A percentile compares a stretch with the other conserved stretches of the same genome.
Conservation (phyloP, 2,888 invertebrate species). For the Phaedon cochleariae region DNA sequence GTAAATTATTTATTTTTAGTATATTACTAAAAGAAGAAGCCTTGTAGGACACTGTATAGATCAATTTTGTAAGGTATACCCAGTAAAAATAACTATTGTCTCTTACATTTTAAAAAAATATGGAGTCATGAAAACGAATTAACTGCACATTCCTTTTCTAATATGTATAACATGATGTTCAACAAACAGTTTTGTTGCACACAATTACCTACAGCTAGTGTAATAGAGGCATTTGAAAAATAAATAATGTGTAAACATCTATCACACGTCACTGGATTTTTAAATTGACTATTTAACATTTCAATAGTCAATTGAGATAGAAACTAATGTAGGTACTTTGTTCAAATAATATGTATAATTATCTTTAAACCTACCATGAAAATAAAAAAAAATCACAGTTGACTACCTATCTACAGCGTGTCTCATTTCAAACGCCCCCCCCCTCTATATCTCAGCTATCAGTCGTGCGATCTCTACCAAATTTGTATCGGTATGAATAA, state of each 20-base stretch:
- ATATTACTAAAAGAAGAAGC: conserved; percentile 9
- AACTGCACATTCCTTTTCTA: not conserved
- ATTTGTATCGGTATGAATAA: no score
- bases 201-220: not conserved
- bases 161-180: not conserved
- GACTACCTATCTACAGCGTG: no score
- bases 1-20: conserved; percentile 7
- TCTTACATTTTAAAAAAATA: not conserved
- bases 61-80: not conserved
- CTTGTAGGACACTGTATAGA: conserved; percentile 6
- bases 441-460: no score
- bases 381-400: not conserved
- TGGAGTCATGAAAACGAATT: not conserved
- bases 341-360: not conserved
- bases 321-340: not conserved
- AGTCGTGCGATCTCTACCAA: no score
- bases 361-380: no score
- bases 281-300: no score
- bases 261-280: no score
- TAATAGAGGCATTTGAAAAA: not conserved
- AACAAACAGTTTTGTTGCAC: not conserved
- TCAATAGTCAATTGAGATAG: not conserved
- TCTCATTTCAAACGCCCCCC: no score
- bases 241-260: no score
- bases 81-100: conserved; percentile 15